phyloP scores from a whole-genome alignment of 2,113 vertebrate genomes.

The Nannobrachium achirus region DNA sequence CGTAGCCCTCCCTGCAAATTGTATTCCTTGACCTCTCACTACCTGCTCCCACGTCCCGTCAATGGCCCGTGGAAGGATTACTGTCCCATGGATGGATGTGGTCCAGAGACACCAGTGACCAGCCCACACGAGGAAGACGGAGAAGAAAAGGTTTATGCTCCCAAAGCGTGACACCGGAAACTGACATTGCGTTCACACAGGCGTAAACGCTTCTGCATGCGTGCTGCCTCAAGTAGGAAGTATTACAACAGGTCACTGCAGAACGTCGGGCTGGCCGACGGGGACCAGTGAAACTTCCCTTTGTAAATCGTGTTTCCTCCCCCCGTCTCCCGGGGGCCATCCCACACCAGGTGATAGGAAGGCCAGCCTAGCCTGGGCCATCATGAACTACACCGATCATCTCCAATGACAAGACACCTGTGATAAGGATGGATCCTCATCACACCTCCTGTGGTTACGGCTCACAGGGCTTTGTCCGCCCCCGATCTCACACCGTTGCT shows the following conservation, averaged over 20 bases:
- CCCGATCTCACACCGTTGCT: slow-evolving; percentile 25
- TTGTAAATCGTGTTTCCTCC: slow-evolving; percentile 11
- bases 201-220: slow-evolving; percentile 25
- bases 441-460: slow-evolving; percentile 57
- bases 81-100: background rate
- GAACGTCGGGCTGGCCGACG: slow-evolving; percentile 25
- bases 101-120: slow-evolving; percentile 23
- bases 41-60: background rate
- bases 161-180: background rate
- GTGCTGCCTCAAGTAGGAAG: slow-evolving; percentile 17
- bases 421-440: slow-evolving; percentile 32
- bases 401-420: background rate
- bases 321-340: slow-evolving; percentile 6
- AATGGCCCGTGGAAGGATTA: slow-evolving; percentile 9
- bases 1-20: slow-evolving; percentile 1
- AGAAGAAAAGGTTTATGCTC: slow-evolving; percentile 8
- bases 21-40: slow-evolving; percentile 1
- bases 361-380: slow-evolving; percentile 27
- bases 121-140: background rate
- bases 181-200: slow-evolving; percentile 4
- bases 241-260: background rate
- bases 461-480: slow-evolving; percentile 33
- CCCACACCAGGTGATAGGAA: slow-evolving; percentile 30
- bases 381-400: slow-evolving; percentile 29
- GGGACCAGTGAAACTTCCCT: background rate